phyloP scores from a whole-genome alignment of 1,140 invertebrate species.

The Leptinotarsa lineolata region DNA sequence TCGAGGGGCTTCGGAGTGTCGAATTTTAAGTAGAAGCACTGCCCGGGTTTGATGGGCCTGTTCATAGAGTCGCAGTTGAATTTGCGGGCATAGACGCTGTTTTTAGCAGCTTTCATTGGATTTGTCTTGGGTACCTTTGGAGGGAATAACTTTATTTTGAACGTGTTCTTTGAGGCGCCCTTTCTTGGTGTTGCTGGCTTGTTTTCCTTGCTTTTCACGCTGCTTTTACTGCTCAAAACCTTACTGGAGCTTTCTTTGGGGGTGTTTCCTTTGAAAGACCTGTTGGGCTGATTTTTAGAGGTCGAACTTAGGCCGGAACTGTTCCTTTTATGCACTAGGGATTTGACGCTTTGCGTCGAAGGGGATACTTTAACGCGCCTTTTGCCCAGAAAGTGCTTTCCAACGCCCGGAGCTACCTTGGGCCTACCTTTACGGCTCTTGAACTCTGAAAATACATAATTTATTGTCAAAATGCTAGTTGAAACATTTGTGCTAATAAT shows the following conservation, averaged over 20 bases:
- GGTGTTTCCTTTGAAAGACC: background rate
- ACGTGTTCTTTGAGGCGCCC: conserved; percentile 26
- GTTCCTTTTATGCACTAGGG: conserved; percentile 9
- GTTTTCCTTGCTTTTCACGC: background rate
- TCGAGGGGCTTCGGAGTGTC: conserved; percentile 19
- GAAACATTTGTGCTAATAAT: too few relatives aligned
- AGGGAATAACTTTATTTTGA: conserved; percentile 26
- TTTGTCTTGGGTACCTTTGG: background rate
- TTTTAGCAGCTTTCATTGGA: background rate
- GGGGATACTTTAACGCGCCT: too few relatives aligned
- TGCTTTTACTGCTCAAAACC: background rate
- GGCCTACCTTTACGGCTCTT: too few relatives aligned
- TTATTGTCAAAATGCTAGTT: too few relatives aligned
- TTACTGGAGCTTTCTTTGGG: background rate
- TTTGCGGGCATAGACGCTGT: background rate
- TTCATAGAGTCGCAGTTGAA: conserved; percentile 26
- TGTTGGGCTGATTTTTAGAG: background rate
- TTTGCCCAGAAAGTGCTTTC: too few relatives aligned
- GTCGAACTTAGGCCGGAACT: background rate
- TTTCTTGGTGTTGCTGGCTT: background rate
- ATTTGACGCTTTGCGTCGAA: too few relatives aligned
- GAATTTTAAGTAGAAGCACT: conserved; percentile 35
- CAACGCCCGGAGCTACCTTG: too few relatives aligned
- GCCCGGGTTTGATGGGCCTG: conserved; percentile 23
- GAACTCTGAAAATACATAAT: too few relatives aligned